Conservation (phyloP, 1,140 invertebrate species). For the Drosophila bipectinata region DNA sequence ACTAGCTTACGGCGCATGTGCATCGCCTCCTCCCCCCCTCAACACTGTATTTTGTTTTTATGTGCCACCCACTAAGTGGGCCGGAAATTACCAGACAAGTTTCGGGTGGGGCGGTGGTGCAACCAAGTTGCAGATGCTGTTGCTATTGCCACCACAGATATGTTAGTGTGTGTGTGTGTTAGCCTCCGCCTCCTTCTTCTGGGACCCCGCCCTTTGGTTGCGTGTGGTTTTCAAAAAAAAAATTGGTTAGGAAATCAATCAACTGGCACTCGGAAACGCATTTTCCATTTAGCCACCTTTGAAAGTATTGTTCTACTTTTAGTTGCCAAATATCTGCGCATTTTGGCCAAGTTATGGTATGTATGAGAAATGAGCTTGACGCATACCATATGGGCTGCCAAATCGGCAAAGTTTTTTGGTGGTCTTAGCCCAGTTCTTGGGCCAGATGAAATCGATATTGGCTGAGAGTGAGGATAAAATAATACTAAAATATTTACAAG, state of each 20-base stretch:
- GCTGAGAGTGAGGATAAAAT: neutral
- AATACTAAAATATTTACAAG: neutral
- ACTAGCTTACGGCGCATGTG: constrained; percentile 50
- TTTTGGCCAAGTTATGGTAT: constrained; percentile 37
- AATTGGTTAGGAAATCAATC: constrained; percentile 67
- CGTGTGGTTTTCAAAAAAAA: constrained; percentile 42
- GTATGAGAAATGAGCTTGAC: constrained; percentile 21
- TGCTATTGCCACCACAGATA: constrained; percentile 9
- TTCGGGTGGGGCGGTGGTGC: constrained; percentile 59
- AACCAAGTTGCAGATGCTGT: constrained; percentile 54
- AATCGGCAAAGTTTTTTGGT: constrained; percentile 10
- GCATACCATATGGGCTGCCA: constrained; percentile 29
- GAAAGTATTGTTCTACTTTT: neutral
- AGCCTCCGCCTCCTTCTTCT: neutral
- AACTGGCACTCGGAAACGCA: constrained; percentile 24
- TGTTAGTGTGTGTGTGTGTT: neutral
- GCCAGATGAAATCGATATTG: constrained; percentile 36
- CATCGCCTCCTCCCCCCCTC: constrained; percentile 16
- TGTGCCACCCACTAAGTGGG: constrained; percentile 27
- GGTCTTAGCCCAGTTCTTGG: constrained; percentile 29
- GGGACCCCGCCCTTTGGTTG: constrained; percentile 11
- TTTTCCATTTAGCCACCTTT: constrained; percentile 13
- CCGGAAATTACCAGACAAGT: constrained; percentile 63
- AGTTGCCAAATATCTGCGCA: neutral
- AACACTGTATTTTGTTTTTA: constrained; percentile 20